Evolutionary conservation across 2,888 invertebrate species (phyloP).

Genomic region (Cyclophora albipunctata): DNA sequence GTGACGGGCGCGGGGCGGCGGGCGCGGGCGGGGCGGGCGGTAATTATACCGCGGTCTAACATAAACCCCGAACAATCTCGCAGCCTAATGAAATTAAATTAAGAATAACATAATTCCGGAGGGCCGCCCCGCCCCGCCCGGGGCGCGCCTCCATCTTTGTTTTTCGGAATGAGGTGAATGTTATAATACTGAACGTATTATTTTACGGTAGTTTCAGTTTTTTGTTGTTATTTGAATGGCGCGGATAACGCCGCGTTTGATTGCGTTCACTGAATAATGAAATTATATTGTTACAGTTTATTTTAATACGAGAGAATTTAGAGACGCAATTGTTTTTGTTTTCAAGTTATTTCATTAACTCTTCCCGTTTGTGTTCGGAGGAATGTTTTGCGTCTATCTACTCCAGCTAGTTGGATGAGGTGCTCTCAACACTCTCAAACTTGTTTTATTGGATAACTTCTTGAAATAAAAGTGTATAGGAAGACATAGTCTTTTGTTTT

Average conservation of each 20-base stretch:
- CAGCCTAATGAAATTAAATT: slow-evolving; percentile 67
- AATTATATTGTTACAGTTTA: too few species aligned
- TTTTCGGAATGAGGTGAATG: slow-evolving; percentile 48
- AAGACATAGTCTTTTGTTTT: too few species aligned
- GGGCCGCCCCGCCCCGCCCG: slow-evolving; percentile 9
- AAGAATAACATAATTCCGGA: slow-evolving; percentile 59
- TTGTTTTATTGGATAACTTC: too few species aligned
- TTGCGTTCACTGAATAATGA: neutral
- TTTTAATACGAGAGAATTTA: too few species aligned
- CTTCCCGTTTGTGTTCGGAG: too few species aligned
- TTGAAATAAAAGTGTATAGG: too few species aligned
- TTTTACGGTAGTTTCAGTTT: slow-evolving; percentile 21
- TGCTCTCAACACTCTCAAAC: too few species aligned
- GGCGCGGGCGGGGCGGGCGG: slow-evolving; percentile 8
- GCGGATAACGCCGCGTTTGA: neutral
- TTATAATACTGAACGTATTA: slow-evolving; percentile 27
- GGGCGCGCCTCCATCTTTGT: slow-evolving; percentile 44
- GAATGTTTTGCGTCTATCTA: too few species aligned
- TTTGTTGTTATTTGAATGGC: slow-evolving; percentile 17
- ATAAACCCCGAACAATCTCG: slow-evolving; percentile 44
- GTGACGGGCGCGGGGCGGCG: slow-evolving; percentile 12
- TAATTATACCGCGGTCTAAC: slow-evolving; percentile 24
- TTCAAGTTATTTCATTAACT: too few species aligned
- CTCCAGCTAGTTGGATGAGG: too few species aligned
- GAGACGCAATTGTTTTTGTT: too few species aligned